Conservation (phyloP, 30 jellyfish, hydroid and myxozoan species). For the Aurelia coerulea region DNA sequence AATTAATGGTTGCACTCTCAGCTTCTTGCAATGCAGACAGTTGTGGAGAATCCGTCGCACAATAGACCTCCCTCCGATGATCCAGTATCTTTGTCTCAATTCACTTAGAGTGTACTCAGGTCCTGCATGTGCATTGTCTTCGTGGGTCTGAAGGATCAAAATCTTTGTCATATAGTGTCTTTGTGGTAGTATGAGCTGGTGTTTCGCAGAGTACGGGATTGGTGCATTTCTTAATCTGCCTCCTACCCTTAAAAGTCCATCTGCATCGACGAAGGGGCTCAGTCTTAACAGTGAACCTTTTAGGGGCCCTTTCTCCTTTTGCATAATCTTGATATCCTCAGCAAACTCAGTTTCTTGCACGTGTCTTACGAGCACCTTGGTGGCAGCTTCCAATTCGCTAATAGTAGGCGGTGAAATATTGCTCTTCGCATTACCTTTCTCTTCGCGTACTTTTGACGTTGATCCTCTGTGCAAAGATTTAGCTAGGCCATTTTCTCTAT, state of each 20-base stretch:
- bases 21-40: constrained; percentile 23
- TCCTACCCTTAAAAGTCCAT: constrained; percentile 27
- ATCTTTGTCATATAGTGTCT: background rate
- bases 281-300: background rate
- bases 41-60: background rate
- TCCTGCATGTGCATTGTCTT: constrained; percentile 4
- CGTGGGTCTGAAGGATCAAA: background rate
- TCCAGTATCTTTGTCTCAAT: constrained; percentile 39
- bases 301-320: background rate
- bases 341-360: too few relatives aligned
- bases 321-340: too few relatives aligned
- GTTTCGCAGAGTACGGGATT: constrained; percentile 4
- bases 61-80: background rate
- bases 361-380: too few relatives aligned
- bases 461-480: too few relatives aligned
- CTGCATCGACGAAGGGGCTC: constrained; percentile 1
- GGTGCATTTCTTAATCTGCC: constrained; percentile 10
- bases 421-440: too few relatives aligned
- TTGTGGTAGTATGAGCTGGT: constrained; percentile 7
- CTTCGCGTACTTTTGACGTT: too few relatives aligned
- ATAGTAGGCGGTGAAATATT: too few relatives aligned
- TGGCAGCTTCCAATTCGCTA: too few relatives aligned
- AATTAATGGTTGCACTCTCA: background rate
- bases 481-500: too few relatives aligned
- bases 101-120: constrained; percentile 5